Conservation (phyloP, 2,888 invertebrate species). For the Sacculina carcini region DNA sequence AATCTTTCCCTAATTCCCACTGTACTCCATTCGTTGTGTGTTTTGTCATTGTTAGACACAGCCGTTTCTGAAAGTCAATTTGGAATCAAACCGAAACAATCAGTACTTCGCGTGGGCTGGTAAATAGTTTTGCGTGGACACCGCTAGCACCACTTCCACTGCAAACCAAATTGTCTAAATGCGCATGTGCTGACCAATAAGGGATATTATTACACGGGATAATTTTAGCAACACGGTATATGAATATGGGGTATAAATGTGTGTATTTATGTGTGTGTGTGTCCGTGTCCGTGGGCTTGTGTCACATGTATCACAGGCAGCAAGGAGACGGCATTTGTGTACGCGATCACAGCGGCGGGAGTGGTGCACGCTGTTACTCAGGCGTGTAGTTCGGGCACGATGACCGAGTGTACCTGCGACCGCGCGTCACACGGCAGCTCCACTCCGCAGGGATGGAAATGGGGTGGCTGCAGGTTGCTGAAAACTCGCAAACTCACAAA, state of each 20-base stretch:
- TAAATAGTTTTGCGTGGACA: too few species aligned
- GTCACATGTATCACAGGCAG: conserved; percentile 21
- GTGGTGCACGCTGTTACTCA: conserved; percentile 29
- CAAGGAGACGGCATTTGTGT: conserved; percentile 29
- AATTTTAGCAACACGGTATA: background rate
- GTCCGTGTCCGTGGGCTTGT: background rate
- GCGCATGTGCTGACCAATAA: background rate
- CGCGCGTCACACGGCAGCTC: conserved; percentile 21
- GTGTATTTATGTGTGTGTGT: background rate
- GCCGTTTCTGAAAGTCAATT: background rate
- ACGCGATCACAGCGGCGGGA: conserved; percentile 29
- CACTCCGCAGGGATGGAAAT: conserved; percentile 27
- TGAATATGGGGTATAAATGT: background rate
- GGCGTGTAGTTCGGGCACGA: conserved; percentile 28
- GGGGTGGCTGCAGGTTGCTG: conserved; percentile 28
- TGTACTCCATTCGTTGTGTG: too few species aligned
- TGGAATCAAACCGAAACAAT: too few species aligned
- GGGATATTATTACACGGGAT: background rate
- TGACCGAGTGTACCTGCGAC: conserved; percentile 30
- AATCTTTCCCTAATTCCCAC: too few species aligned
- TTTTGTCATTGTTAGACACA: too few species aligned
- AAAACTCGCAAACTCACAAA: background rate
- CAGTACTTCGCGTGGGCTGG: too few species aligned
- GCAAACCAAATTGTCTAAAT: background rate
- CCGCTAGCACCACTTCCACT: too few species aligned